Conservation (phyloP, 2,888 invertebrate species). For the Pristionchus arcanus region DNA sequence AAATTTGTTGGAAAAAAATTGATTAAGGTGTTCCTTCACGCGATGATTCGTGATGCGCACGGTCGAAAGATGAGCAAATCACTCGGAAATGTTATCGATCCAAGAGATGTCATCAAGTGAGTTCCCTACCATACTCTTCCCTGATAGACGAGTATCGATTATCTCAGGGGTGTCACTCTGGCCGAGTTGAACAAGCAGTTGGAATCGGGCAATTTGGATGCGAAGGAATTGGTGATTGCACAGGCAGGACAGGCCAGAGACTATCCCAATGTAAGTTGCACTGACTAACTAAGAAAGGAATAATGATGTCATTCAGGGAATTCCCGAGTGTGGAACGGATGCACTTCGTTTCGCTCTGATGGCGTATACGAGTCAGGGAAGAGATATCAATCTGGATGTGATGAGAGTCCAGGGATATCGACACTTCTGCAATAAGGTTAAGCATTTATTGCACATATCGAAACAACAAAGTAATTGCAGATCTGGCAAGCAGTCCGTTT, state of each 20-base stretch:
- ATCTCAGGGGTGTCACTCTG: slow-evolving; percentile 86
- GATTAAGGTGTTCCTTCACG: slow-evolving; percentile 90
- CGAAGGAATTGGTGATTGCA: slow-evolving; percentile 88
- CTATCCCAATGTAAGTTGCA: slow-evolving; percentile 72
- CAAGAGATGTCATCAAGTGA: slow-evolving; percentile 90
- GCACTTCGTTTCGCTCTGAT: slow-evolving; percentile 93
- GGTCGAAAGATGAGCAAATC: slow-evolving; percentile 99
- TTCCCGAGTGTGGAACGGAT: slow-evolving; percentile 85
- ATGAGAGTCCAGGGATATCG: slow-evolving; percentile 86
- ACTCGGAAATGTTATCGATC: slow-evolving; percentile 97
- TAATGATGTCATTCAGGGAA: slow-evolving; percentile 66
- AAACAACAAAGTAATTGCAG: slow-evolving; percentile 60
- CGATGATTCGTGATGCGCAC: slow-evolving; percentile 97
- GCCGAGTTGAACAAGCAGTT: slow-evolving; percentile 88
- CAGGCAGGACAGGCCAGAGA: slow-evolving; percentile 82
- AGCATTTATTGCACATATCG: neutral
- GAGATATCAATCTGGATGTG: slow-evolving; percentile 97
- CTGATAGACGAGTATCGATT: slow-evolving; percentile 20
- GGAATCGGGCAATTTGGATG: slow-evolving; percentile 89
- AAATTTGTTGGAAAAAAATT: neutral
- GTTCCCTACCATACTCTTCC: neutral
- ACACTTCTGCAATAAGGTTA: slow-evolving; percentile 77
- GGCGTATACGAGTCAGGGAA: slow-evolving; percentile 90
- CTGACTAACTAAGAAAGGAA: no score
- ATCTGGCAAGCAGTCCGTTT: slow-evolving; percentile 99